These are phyloP conservation scores for Acromyrmex echinatior DNA, from an alignment of 1,140 invertebrate genomes.

Conservation along the genomic window DNA sequence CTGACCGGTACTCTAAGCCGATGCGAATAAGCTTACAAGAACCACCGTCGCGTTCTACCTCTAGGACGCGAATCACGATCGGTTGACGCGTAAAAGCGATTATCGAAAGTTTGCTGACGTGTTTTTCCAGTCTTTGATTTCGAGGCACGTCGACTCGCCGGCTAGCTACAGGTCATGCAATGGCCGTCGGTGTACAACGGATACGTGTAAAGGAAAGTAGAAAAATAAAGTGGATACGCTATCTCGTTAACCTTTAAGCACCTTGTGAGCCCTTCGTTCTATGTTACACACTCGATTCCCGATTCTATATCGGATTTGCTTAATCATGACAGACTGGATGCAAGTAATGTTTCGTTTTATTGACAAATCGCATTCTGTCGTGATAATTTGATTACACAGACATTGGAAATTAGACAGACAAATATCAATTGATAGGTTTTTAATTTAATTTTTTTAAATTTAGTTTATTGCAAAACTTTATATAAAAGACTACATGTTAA, in stretches of 20 bases:
- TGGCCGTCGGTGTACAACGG: slow-evolving; percentile 60
- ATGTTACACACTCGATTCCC: slow-evolving; percentile 45
- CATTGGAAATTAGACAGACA: not conserved
- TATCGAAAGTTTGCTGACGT: slow-evolving; percentile 64
- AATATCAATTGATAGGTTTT: not conserved
- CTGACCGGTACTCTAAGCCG: slow-evolving; percentile 19
- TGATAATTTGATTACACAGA: not conserved
- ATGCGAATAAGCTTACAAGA: slow-evolving; percentile 31
- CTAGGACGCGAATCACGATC: slow-evolving; percentile 43
- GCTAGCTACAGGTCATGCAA: slow-evolving; percentile 34
- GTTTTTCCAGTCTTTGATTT: slow-evolving; percentile 64
- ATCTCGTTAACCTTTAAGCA: slow-evolving; percentile 63
- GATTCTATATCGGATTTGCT: slow-evolving; percentile 43
- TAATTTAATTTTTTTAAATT: not conserved
- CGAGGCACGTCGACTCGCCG: slow-evolving; percentile 57
- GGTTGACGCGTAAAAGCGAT: slow-evolving; percentile 60
- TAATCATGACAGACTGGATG: slow-evolving; percentile 31
- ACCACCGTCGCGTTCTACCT: not conserved
- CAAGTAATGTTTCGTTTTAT: slow-evolving; percentile 14
- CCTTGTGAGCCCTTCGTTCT: slow-evolving; percentile 14
- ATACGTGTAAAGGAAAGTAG: slow-evolving; percentile 61
- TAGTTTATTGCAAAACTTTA: too few relatives aligned
- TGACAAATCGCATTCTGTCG: slow-evolving; percentile 14
- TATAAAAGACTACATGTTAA: too few relatives aligned
- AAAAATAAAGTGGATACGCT: slow-evolving; percentile 65